Percentiles rank a stretch among this genome's conserved stretches.
phyloP scores from a whole-genome alignment of 1,140 invertebrate species.

The Lithobius niger region DNA sequence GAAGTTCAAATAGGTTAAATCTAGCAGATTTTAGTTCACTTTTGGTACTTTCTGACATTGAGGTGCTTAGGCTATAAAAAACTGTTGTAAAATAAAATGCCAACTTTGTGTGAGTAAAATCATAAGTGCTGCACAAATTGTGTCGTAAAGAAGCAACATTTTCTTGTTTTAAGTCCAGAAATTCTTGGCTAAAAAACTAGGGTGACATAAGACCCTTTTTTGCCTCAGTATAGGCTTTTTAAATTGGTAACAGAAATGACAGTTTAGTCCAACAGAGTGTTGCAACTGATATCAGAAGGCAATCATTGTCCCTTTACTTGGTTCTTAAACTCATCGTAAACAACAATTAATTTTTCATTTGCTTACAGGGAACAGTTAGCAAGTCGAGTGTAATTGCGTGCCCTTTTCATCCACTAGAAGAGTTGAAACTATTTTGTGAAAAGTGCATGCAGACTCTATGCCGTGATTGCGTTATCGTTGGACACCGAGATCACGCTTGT shows the following conservation, averaged over 20 bases:
- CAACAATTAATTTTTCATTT: background rate
- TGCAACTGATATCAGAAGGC: background rate
- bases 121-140: too few species aligned
- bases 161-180: too few species aligned
- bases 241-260: background rate
- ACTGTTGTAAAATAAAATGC: background rate
- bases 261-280: too few species aligned
- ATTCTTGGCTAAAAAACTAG: too few species aligned
- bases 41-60: too few species aligned
- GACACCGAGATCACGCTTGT: slow-evolving; percentile 14
- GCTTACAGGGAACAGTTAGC: background rate
- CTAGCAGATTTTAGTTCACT: background rate
- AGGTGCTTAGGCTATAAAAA: background rate
- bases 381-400: slow-evolving; percentile 8
- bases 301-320: background rate
- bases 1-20: background rate
- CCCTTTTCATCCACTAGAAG: slow-evolving; percentile 13
- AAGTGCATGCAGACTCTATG: slow-evolving; percentile 14
- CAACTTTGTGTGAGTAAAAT: background rate
- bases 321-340: background rate
- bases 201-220: too few species aligned
- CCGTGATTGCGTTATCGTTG: slow-evolving; percentile 11
- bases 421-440: slow-evolving; percentile 17
- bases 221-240: too few species aligned
- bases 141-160: too few species aligned